These are phyloP conservation scores for Thymelicus lineola DNA, from an alignment of 2,888 invertebrate genomes.

Conservation along the genomic window DNA sequence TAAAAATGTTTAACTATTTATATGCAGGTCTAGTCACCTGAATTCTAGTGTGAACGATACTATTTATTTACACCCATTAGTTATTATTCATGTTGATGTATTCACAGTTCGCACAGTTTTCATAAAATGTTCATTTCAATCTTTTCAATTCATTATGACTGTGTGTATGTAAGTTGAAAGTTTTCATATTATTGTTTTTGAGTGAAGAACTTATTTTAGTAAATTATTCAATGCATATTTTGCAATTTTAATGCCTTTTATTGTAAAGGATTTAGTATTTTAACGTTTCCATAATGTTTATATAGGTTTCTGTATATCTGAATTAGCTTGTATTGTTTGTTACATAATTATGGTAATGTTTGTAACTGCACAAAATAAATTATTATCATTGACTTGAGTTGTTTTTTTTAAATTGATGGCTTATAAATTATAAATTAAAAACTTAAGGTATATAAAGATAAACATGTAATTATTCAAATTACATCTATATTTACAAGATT, in stretches of 20 bases:
- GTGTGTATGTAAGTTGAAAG: background rate
- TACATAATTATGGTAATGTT: constrained; percentile 31
- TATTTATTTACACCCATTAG: constrained; percentile 62
- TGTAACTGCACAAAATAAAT: constrained; percentile 47
- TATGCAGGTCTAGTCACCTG: constrained; percentile 73
- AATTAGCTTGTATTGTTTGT: constrained; percentile 38
- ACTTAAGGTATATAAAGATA: too few species aligned
- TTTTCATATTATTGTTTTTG: background rate
- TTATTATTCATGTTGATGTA: constrained; percentile 22
- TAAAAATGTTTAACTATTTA: constrained; percentile 68
- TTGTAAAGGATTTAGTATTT: constrained; percentile 5
- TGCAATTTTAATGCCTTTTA: constrained; percentile 1
- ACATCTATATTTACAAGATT: constrained; percentile 15
- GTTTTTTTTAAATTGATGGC: background rate
- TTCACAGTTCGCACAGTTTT: constrained; percentile 4
- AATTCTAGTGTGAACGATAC: constrained; percentile 57
- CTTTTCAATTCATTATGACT: constrained; percentile 1
- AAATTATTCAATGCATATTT: constrained; percentile 7
- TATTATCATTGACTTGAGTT: constrained; percentile 30
- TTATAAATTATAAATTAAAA: too few species aligned
- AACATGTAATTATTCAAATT: background rate
- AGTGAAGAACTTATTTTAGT: background rate
- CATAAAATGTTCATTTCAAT: constrained; percentile 15
- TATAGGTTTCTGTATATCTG: constrained; percentile 39
- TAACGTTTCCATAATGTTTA: constrained; percentile 27